phyloP scores from a whole-genome alignment of 2,797 vertebrate species.

The Bufotes viridis region DNA sequence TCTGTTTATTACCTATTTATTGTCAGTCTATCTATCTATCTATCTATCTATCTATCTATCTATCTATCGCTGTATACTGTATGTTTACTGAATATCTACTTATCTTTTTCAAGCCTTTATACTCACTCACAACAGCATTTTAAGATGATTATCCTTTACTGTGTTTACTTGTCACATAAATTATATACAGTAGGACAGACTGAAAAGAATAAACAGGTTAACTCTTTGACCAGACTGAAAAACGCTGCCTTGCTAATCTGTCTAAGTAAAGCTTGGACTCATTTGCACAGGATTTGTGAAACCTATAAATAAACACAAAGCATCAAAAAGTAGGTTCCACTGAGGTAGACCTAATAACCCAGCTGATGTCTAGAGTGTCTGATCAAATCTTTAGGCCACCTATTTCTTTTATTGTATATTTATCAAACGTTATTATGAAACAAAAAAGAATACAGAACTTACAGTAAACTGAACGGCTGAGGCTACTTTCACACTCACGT shows the following conservation, averaged over 20 bases:
- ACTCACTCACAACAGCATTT: background rate
- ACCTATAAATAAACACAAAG: slow-evolving; percentile 47
- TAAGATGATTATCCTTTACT: background rate
- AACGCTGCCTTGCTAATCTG: slow-evolving; percentile 47
- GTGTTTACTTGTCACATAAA: slow-evolving; percentile 41
- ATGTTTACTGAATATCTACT: background rate
- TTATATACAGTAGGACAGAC: background rate
- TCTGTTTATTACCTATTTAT: no score
- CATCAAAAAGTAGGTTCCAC: slow-evolving; percentile 31
- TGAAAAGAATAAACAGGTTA: slow-evolving; percentile 49
- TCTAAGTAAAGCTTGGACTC: slow-evolving; percentile 58
- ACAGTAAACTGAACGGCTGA: no score
- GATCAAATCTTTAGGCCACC: background rate
- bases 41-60: no score
- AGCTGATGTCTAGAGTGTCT: background rate
- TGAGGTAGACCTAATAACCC: slow-evolving; percentile 16
- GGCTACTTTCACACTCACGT: no score
- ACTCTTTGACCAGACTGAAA: slow-evolving; percentile 45
- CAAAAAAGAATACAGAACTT: background rate
- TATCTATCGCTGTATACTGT: background rate
- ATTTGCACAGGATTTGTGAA: slow-evolving; percentile 53
- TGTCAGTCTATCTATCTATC: no score
- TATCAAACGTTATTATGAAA: background rate
- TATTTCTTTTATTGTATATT: background rate
- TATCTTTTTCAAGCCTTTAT: background rate